Base-by-base conservation (phyloP, 2,113 vertebrate species). In the Diadophis punctatus region DNA sequence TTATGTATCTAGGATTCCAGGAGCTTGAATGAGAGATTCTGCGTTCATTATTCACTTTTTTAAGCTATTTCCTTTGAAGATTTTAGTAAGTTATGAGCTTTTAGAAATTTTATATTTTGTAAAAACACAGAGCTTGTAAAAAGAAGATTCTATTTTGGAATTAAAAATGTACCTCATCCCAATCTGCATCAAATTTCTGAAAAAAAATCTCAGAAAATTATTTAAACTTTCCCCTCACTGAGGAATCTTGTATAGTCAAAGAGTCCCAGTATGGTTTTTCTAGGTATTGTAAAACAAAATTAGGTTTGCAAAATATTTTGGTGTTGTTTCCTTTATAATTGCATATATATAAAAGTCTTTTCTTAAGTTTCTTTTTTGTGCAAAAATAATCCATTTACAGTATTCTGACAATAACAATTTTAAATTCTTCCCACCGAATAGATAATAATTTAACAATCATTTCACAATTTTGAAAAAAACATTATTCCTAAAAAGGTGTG, bases 71-170 rank as follows among this genome's bases (percentile, higher is more conserved):
- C 58, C 55, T 9, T 90, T 84, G 86, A 53, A 20, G 43, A 58
- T 88, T 74, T 90, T 53, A 85, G 30, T 58, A 58, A 89, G 51
- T 49, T 89, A 4, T 18, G 90, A 34, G 16, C 63, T 90, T 92
- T 89, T 43, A 88, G 88, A 68, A 60, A 86, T 34, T 1, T 84
- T 93, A 88, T 23, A 86, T 30, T 1, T 86, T 93, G 89, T 23
- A 86, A 86, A n/a, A 11, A 23, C 6, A 52, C 34, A 63, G 53
- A 3, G 56, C 53, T 88, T 20, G 9, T 80, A 0, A 12, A 30
- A 80, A 9, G 23, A 30, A 46, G 25, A 86, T 84, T 88, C 23
- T 92, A 46, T 53, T 53, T n/a, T 56, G 46, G n/a, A 86, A 52
- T 60, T 60, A 90, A 58, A 90, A 39, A 6, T 89, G 87, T 60